Conservation (phyloP, 2,113 vertebrate species). For the Nestor notabilis region DNA sequence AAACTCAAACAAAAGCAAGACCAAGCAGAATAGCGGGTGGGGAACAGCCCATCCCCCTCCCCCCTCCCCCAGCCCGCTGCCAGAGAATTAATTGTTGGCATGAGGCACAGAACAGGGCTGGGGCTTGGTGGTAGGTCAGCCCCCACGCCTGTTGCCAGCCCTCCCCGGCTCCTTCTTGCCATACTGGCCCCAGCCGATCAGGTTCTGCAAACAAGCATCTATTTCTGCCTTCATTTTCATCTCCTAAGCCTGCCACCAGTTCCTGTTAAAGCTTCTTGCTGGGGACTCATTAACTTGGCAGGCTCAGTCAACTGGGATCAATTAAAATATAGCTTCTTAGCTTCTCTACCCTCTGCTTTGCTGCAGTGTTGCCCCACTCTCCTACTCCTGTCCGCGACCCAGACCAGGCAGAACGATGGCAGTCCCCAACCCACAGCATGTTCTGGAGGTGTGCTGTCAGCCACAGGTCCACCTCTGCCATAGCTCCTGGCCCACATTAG, state of each 20-base stretch:
- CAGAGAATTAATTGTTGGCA: neutral
- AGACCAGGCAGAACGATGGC: neutral
- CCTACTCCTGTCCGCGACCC: neutral
- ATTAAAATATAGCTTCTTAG: slow-evolving; percentile 55
- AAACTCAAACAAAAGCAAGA: neutral
- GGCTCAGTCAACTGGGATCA: slow-evolving; percentile 36
- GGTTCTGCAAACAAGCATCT: slow-evolving; percentile 2
- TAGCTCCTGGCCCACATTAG: neutral
- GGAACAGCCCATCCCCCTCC: neutral
- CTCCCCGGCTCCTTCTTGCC: neutral
- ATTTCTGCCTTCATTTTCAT: slow-evolving; percentile 45
- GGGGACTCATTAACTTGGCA: slow-evolving; percentile 58
- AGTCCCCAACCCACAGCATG: rapidly evolving
- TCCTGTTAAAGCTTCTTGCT: slow-evolving; percentile 48
- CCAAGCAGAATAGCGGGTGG: neutral
- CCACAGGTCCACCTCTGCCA: neutral
- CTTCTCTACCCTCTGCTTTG: neutral
- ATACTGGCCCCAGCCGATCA: neutral
- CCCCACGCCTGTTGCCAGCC: neutral
- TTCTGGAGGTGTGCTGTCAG: neutral
- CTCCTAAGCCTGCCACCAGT: neutral
- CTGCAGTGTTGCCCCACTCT: rapidly evolving
- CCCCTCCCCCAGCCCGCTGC: neutral
- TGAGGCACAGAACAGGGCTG: neutral
- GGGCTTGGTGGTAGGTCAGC: neutral